A percentile compares a stretch with the other conserved stretches of the same genome.
phyloP scores from a whole-genome alignment of 2,113 vertebrate species.

The Myotis davidii region DNA sequence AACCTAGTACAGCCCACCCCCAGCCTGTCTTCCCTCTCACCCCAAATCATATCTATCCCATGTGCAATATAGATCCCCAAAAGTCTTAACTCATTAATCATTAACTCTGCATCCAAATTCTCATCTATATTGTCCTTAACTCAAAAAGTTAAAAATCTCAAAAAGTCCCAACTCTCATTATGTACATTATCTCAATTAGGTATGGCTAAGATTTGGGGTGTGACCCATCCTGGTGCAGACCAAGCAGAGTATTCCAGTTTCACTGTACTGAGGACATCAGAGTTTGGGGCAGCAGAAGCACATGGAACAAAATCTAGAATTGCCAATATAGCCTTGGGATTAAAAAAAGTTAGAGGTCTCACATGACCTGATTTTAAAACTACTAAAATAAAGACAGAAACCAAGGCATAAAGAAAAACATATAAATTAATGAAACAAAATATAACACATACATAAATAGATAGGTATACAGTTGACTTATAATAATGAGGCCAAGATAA shows the following conservation, averaged over 20 bases:
- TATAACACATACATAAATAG: not conserved
- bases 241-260: not conserved
- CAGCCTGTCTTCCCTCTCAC: not conserved
- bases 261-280: not conserved
- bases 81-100: not conserved
- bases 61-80: not conserved
- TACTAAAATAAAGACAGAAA: conserved; percentile 36
- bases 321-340: not conserved
- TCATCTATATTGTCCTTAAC: not conserved
- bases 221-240: not conserved
- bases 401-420: conserved; percentile 3
- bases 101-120: conserved; percentile 35
- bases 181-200: not conserved
- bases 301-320: not conserved
- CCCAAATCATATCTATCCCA: not conserved
- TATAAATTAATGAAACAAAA: not conserved
- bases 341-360: not conserved
- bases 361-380: not conserved
- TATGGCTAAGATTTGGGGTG: not conserved
- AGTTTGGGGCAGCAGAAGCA: not conserved
- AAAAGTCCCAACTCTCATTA: not conserved
- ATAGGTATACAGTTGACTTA: not conserved
- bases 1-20: not conserved
- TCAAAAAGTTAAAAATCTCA: not conserved
- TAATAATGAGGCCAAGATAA: not conserved